Conservation (phyloP, 2,888 invertebrate genomes). For the Brachyptera risi region DNA sequence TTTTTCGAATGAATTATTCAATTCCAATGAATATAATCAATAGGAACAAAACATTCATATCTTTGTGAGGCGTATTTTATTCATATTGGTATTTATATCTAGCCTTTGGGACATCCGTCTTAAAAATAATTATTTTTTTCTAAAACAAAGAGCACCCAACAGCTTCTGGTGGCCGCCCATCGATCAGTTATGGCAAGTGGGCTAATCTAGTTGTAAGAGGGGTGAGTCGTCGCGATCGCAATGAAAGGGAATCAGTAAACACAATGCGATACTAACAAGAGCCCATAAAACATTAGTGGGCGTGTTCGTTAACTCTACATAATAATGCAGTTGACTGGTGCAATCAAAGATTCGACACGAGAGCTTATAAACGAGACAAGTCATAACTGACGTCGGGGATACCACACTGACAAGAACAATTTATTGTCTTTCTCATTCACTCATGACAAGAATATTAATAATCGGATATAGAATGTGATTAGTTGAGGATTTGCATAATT, state of each 20-base stretch:
- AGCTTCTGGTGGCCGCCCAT: slow-evolving; percentile 13
- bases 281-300: slow-evolving; percentile 14
- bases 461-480: no score
- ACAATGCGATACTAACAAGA: slow-evolving; percentile 5
- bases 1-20: no score
- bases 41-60: no score
- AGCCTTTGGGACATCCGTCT: not conserved
- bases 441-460: no score
- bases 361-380: slow-evolving; percentile 2
- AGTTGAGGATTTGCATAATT: no score
- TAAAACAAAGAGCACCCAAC: slow-evolving; percentile 22
- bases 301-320: slow-evolving; percentile 11
- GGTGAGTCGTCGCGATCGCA: not conserved
- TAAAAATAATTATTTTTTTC: slow-evolving; percentile 14
- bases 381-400: not conserved
- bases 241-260: slow-evolving; percentile 14
- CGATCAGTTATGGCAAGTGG: slow-evolving; percentile 2
- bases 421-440: no score
- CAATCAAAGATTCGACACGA: slow-evolving; percentile 11
- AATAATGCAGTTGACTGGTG: slow-evolving; percentile 7
- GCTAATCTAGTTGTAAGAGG: slow-evolving; percentile 5
- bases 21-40: no score
- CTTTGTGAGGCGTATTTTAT: no score
- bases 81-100: no score
- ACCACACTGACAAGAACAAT: no score